These are phyloP conservation scores for Ichneumoninae sp. DNA, from an alignment of 2,888 invertebrate species.

Conservation along the genomic window DNA sequence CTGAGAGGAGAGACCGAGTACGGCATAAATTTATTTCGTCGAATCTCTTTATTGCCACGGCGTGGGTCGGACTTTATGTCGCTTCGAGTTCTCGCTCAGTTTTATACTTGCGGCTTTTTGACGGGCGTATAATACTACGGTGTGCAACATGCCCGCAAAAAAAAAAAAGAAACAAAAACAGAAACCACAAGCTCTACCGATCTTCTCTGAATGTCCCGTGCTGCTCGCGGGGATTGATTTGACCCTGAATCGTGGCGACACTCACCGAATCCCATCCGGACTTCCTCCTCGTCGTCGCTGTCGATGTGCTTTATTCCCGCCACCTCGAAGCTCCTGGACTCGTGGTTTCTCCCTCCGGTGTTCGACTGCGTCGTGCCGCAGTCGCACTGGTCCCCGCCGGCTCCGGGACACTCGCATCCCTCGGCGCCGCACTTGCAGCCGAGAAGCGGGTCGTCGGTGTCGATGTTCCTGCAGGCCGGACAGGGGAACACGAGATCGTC, in stretches of 20 bases:
- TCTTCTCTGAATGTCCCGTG: background rate
- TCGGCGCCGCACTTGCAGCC: conserved; percentile 81
- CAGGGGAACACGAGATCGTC: conserved; percentile 89
- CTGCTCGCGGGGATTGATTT: background rate
- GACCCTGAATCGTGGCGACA: conserved; percentile 40
- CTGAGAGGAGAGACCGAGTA: conserved; percentile 5
- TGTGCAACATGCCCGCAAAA: background rate
- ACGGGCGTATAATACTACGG: conserved; percentile 23
- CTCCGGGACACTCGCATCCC: conserved; percentile 75
- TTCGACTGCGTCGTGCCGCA: conserved; percentile 77
- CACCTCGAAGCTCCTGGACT: conserved; percentile 87
- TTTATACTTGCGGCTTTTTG: conserved; percentile 44
- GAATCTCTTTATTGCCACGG: conserved; percentile 58
- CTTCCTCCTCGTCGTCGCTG: conserved; percentile 89
- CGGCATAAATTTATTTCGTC: conserved; percentile 59
- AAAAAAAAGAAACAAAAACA: no score
- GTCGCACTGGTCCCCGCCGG: conserved; percentile 76
- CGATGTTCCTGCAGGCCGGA: conserved; percentile 84
- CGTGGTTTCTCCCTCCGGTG: conserved; percentile 67
- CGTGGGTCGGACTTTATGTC: conserved; percentile 59
- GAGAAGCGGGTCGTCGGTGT: conserved; percentile 82
- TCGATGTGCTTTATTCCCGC: conserved; percentile 90
- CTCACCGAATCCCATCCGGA: conserved; percentile 84
- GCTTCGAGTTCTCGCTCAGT: conserved; percentile 43
- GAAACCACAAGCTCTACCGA: background rate